phyloP scores from a whole-genome alignment of 2,797 vertebrate species.

The Pseudochromis fuscus region DNA sequence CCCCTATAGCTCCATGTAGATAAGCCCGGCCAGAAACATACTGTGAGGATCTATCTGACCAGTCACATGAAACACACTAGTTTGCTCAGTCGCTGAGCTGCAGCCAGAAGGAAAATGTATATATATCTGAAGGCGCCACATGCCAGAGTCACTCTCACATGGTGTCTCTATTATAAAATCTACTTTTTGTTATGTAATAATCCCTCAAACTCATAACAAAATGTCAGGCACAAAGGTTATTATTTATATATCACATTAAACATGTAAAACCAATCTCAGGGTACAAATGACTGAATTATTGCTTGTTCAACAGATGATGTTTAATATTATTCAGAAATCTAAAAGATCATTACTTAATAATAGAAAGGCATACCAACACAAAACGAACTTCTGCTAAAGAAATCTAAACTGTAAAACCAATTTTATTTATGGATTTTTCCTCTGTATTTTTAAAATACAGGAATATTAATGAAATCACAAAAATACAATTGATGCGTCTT shows the following conservation, averaged over 20 bases:
- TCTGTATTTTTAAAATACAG: no score
- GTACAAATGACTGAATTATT: background rate
- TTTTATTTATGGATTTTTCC: no score
- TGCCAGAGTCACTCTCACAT: conserved; percentile 13
- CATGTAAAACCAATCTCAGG: background rate
- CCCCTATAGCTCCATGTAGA: conserved; percentile 59
- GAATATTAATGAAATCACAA: no score
- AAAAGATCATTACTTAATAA: no score
- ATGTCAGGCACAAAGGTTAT: background rate
- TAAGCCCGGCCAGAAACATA: conserved; percentile 60
- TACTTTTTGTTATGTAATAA: conserved; percentile 13
- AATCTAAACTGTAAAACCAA: no score
- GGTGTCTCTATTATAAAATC: conserved; percentile 39
- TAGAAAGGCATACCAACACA: no score
- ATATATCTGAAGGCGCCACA: conserved; percentile 34
- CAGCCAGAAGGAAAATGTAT: conserved; percentile 62
- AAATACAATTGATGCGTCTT: no score
- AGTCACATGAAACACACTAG: conserved; percentile 62
- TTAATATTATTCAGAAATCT: background rate
- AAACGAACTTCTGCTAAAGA: no score
- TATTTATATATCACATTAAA: background rate
- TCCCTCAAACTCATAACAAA: background rate
- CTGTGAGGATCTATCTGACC: conserved; percentile 67
- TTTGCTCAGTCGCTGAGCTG: conserved; percentile 69
- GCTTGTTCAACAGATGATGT: background rate